These are phyloP conservation scores for Metridium senile DNA, from an alignment of 92 coral and sea anemone species.

Conservation along the genomic window DNA sequence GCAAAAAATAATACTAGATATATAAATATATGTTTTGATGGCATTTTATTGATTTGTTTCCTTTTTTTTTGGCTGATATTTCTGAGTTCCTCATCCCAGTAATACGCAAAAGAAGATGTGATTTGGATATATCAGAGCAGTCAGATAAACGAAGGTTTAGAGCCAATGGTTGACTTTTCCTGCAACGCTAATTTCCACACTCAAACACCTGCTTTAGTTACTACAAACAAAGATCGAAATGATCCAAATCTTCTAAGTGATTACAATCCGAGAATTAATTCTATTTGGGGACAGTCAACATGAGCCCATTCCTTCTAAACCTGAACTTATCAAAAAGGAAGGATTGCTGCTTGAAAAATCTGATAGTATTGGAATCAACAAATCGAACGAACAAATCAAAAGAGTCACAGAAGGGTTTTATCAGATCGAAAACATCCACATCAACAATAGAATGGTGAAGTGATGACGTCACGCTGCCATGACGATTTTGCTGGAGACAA, in stretches of 20 bases:
- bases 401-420: neutral
- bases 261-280: neutral
- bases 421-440: neutral
- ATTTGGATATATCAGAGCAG: neutral
- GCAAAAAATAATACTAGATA: too few relatives aligned
- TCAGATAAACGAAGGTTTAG: neutral
- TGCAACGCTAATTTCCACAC: neutral
- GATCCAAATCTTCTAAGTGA: neutral
- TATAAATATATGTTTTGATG: too few relatives aligned
- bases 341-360: neutral
- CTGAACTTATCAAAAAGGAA: neutral
- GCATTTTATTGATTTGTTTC: too few relatives aligned
- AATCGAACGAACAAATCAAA: neutral
- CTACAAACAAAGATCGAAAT: neutral
- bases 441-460: constrained; percentile 25
- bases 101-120: neutral
- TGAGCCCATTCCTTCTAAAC: neutral
- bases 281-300: neutral
- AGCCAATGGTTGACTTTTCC: neutral
- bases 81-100: too few relatives aligned
- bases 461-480: constrained; percentile 31
- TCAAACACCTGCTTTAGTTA: neutral
- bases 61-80: too few relatives aligned
- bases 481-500: constrained; percentile 45
- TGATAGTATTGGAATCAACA: neutral